These are phyloP conservation scores for Pseudococcus jackbeardsleyi DNA, from an alignment of 2,888 invertebrate species.

Conservation along the genomic window DNA sequence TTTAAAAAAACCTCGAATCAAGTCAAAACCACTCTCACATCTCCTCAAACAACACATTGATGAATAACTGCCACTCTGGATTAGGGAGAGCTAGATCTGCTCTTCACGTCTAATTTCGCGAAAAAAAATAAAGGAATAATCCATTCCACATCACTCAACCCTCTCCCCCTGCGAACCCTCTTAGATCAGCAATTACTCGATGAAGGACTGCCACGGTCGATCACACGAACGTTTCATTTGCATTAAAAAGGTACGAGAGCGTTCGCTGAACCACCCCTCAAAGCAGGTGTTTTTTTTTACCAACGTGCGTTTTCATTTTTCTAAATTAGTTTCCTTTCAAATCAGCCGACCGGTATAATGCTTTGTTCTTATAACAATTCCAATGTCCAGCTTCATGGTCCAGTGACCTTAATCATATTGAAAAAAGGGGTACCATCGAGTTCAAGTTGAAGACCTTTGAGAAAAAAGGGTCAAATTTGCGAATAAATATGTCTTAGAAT, in stretches of 20 bases:
- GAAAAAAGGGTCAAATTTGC: too few species aligned
- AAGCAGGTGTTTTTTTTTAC: slow-evolving; percentile 26
- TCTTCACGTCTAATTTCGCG: background rate
- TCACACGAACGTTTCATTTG: slow-evolving; percentile 43
- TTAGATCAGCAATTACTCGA: slow-evolving; percentile 17
- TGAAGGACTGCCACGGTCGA: background rate
- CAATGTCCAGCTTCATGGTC: slow-evolving; percentile 51
- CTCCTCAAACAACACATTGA: too few species aligned
- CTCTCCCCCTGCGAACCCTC: background rate
- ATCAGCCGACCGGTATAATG: slow-evolving; percentile 44
- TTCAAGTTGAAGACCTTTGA: too few species aligned
- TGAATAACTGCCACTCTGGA: too few species aligned
- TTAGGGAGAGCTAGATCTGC: too few species aligned
- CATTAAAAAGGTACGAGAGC: slow-evolving; percentile 41
- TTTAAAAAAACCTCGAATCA: too few species aligned
- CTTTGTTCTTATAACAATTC: slow-evolving; percentile 49
- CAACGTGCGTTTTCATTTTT: slow-evolving; percentile 23
- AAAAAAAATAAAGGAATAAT: background rate
- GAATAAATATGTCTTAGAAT: background rate
- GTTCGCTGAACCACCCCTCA: slow-evolving; percentile 33
- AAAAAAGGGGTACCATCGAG: slow-evolving; percentile 1
- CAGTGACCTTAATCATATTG: slow-evolving; percentile 15
- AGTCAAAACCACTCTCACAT: too few species aligned
- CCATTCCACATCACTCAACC: slow-evolving; percentile 30
- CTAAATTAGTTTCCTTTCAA: slow-evolving; percentile 54